A percentile compares a stretch with the other conserved stretches of the same genome.
Conservation (phyloP, 1,140 invertebrate genomes). For the Neodiprion fabricii region DNA sequence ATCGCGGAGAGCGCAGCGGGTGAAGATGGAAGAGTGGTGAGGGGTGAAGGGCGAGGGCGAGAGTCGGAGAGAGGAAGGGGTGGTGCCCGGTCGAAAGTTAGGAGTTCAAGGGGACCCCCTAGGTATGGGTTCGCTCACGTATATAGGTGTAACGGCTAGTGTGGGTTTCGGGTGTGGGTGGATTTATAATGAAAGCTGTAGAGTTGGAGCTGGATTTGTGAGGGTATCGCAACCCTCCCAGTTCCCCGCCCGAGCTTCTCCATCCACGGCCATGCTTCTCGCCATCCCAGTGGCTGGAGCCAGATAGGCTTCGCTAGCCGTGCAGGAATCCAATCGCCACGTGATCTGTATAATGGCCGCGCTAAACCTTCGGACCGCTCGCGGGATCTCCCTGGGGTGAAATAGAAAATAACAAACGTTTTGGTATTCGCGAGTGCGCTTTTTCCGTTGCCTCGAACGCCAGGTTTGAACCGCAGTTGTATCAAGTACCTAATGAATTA, state of each 20-base stretch:
- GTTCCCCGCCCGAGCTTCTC: neutral
- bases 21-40: constrained; percentile 13
- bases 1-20: constrained; percentile 48
- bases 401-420: constrained; percentile 19
- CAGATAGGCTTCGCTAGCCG: neutral
- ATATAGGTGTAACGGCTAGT: constrained; percentile 13
- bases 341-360: constrained; percentile 57
- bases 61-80: constrained; percentile 52
- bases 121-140: constrained; percentile 7
- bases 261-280: neutral
- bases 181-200: constrained; percentile 62
- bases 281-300: too few relatives aligned
- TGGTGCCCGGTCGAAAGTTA: constrained; percentile 57
- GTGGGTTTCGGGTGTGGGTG: constrained; percentile 36
- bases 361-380: constrained; percentile 45
- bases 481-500: too few relatives aligned
- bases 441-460: too few relatives aligned
- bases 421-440: neutral
- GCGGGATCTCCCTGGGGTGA: constrained; percentile 19
- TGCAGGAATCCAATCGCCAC: constrained; percentile 57
- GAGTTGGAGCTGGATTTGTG: constrained; percentile 58
- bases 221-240: constrained; percentile 45
- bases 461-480: too few relatives aligned
- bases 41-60: too few relatives aligned
- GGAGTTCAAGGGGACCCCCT: constrained; percentile 44